These are phyloP conservation scores for Aphidius gifuensis DNA, from an alignment of 1,140 invertebrate species.

Conservation along the genomic window DNA sequence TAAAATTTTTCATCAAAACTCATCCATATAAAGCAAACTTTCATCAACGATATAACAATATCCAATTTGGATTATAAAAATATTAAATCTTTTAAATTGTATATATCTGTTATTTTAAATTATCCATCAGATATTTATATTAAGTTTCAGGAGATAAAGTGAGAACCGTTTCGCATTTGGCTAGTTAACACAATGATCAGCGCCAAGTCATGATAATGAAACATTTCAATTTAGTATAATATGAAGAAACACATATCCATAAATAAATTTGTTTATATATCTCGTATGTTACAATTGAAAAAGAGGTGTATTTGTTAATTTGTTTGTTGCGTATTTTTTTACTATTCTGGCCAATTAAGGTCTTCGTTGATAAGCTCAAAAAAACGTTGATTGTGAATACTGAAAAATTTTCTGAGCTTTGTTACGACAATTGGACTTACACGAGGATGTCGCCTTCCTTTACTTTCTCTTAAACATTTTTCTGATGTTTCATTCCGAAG, in stretches of 20 bases:
- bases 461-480: conserved; percentile 91
- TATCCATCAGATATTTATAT: conserved; percentile 43
- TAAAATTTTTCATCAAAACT: background rate
- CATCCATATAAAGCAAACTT: conserved; percentile 22
- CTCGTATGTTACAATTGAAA: background rate
- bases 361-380: conserved; percentile 91
- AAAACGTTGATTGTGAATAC: conserved; percentile 92
- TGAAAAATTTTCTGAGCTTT: conserved; percentile 88
- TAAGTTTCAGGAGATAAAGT: background rate
- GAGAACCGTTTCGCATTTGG: too few species aligned
- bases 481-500: conserved; percentile 80
- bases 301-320: too few species aligned
- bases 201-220: too few species aligned
- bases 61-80: conserved; percentile 59
- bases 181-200: too few species aligned
- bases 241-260: background rate
- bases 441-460: conserved; percentile 88
- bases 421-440: conserved; percentile 81
- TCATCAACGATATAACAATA: conserved; percentile 56
- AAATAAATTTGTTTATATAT: background rate
- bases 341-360: conserved; percentile 85
- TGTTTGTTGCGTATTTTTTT: conserved; percentile 27
- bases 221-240: too few species aligned
- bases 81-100: conserved; percentile 49
- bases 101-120: conserved; percentile 35